Conservation (phyloP, 2,888 invertebrate species). For the Timema cristinae region DNA sequence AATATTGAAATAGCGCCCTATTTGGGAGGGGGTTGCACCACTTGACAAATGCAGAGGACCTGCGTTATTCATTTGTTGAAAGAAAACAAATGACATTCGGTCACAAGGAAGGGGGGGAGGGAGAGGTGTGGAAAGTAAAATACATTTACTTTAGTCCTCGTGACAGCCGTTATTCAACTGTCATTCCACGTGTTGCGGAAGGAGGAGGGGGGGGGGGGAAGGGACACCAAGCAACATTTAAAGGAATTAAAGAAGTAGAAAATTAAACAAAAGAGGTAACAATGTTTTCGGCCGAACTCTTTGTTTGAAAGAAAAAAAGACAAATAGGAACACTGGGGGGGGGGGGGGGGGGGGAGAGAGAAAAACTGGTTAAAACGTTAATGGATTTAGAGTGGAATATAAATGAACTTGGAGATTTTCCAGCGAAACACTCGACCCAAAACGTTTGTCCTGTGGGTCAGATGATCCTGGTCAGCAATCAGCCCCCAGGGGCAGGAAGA, state of each 20-base stretch:
- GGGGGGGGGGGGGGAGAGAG: not conserved
- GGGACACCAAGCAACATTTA: too few relatives aligned
- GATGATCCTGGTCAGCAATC: too few relatives aligned
- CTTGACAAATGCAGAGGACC: not conserved
- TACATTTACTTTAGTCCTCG: slow-evolving; percentile 3
- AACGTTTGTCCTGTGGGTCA: too few relatives aligned
- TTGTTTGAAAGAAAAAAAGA: too few relatives aligned
- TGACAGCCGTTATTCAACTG: slow-evolving; percentile 3
- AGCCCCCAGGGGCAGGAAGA: too few relatives aligned
- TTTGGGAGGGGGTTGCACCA: too few relatives aligned
- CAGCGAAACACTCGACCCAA: too few relatives aligned
- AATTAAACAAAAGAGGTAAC: too few relatives aligned
- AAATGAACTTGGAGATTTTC: not conserved
- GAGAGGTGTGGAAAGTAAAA: not conserved
- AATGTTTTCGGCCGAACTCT: too few relatives aligned
- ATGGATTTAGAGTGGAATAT: slow-evolving; percentile 13
- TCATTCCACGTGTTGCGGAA: too few relatives aligned
- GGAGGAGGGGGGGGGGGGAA: too few relatives aligned
- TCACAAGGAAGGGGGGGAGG: not conserved
- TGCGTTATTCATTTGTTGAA: slow-evolving; percentile 14
- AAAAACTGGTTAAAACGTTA: not conserved
- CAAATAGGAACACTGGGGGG: not conserved
- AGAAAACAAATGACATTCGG: slow-evolving; percentile 14
- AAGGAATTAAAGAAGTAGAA: too few relatives aligned
- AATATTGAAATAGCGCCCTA: not conserved